Percentiles rank a stretch among this genome's conserved stretches.
Conservation (phyloP, 1,140 invertebrate genomes). For the Tetragnatha versicolor region DNA sequence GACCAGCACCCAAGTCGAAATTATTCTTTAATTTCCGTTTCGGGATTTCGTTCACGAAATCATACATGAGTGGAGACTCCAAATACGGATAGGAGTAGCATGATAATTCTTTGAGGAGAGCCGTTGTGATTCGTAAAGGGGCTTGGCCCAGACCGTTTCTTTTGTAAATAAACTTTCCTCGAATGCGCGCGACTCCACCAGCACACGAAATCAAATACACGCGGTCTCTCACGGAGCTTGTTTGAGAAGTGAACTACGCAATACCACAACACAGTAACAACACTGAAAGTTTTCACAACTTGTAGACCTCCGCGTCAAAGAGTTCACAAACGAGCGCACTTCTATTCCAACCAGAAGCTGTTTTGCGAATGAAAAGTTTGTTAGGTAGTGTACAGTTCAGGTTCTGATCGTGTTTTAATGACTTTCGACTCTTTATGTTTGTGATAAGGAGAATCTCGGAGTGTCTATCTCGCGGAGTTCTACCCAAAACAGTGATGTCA, state of each 20-base stretch:
- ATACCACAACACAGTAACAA: slow-evolving; percentile 17
- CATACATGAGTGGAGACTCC: slow-evolving; percentile 50
- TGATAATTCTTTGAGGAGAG: slow-evolving; percentile 46
- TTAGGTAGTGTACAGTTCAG: not conserved
- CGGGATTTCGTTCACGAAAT: slow-evolving; percentile 32
- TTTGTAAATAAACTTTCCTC: not conserved
- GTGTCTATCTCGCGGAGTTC: slow-evolving; percentile 15
- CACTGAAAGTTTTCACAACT: slow-evolving; percentile 2
- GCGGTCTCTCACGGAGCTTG: not conserved
- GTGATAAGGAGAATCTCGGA: not conserved
- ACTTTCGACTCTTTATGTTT: not conserved
- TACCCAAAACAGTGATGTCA: slow-evolving; percentile 46
- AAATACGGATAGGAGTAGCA: slow-evolving; percentile 29
- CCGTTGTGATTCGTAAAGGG: slow-evolving; percentile 33
- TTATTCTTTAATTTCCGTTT: slow-evolving; percentile 43
- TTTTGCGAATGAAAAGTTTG: not conserved
- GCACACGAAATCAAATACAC: slow-evolving; percentile 3
- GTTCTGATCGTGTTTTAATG: not conserved
- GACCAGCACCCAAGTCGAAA: slow-evolving; percentile 22
- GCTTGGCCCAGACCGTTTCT: not conserved
- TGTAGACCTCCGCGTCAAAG: slow-evolving; percentile 34
- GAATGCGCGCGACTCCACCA: not conserved
- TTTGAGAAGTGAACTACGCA: slow-evolving; percentile 40
- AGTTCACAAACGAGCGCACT: not conserved
- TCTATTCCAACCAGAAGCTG: not conserved